Percentiles rank a stretch among this genome's conserved stretches.
Conservation (phyloP, 1,140 invertebrate species). For the Conus betulinus region DNA sequence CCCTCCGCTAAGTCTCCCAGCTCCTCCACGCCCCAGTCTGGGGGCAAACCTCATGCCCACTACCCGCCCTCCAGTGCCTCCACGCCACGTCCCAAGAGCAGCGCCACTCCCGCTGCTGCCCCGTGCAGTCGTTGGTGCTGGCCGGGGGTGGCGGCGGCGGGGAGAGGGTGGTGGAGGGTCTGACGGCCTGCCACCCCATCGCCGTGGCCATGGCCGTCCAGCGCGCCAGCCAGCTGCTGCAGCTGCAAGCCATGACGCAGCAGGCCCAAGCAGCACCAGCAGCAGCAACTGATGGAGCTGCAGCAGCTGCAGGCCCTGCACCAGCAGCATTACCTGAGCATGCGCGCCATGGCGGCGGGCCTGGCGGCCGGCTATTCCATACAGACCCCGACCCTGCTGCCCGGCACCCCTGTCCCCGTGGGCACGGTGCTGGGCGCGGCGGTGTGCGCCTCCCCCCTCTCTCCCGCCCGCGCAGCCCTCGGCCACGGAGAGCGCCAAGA, state of each 20-base stretch:
- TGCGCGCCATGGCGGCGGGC: background rate
- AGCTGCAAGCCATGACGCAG: background rate
- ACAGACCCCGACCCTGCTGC: background rate
- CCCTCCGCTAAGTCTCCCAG: no score
- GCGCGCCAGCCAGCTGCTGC: conserved; percentile 7
- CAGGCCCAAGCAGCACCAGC: conserved; percentile 23
- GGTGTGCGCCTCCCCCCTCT: background rate
- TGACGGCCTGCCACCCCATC: background rate
- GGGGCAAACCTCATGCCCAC: no score
- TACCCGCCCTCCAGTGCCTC: no score
- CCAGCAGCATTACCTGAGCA: conserved; percentile 11
- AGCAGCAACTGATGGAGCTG: conserved; percentile 8
- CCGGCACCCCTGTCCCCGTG: background rate
- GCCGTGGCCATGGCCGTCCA: background rate
- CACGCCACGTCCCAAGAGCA: background rate
- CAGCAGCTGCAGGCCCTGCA: conserved; percentile 5
- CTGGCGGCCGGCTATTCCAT: background rate
- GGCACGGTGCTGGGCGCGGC: background rate
- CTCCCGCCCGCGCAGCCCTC: background rate
- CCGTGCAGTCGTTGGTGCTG: background rate
- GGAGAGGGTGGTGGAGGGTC: background rate
- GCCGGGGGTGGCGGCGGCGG: background rate
- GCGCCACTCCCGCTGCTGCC: background rate
- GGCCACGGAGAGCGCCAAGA: conserved; percentile 11
- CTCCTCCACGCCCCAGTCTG: no score